Percentiles rank a stretch among this genome's conserved stretches.
These are phyloP conservation scores for Sarcoramphus papa DNA, from an alignment of 2,797 vertebrate species.

Conservation along the genomic window DNA sequence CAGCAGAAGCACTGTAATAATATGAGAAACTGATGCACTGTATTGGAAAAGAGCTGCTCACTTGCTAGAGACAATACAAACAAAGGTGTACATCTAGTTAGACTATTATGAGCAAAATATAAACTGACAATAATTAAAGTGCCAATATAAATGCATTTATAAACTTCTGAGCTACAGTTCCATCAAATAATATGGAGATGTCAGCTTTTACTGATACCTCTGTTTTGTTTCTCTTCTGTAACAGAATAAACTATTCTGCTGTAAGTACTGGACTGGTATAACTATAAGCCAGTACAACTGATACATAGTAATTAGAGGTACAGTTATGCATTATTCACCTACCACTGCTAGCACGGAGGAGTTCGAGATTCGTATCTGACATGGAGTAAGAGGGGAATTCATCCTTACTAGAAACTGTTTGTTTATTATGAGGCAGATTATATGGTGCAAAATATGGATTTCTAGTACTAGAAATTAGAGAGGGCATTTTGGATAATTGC, in stretches of 20 bases:
- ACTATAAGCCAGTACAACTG: neutral
- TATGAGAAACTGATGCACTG: neutral
- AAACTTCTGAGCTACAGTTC: neutral
- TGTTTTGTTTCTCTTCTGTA: neutral
- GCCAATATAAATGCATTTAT: neutral
- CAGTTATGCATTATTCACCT: neutral
- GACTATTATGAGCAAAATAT: neutral
- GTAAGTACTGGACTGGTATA: neutral
- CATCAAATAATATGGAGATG: neutral
- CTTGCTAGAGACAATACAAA: neutral
- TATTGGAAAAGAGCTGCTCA: neutral
- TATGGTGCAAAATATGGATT: neutral
- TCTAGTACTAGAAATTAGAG: neutral
- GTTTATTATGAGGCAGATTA: neutral
- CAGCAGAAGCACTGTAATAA: neutral
- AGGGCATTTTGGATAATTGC: neutral
- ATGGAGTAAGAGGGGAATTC: neutral
- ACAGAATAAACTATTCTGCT: neutral
- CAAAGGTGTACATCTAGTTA: neutral
- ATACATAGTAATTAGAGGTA: neutral
- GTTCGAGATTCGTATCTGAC: neutral
- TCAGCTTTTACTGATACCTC: neutral
- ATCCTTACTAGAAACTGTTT: neutral
- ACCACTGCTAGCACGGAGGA: neutral
- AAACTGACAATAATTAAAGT: neutral